Percentiles rank a stretch among this genome's conserved stretches.
phyloP scores from a whole-genome alignment of 1,140 invertebrate genomes.

The Ceratina japonica region DNA sequence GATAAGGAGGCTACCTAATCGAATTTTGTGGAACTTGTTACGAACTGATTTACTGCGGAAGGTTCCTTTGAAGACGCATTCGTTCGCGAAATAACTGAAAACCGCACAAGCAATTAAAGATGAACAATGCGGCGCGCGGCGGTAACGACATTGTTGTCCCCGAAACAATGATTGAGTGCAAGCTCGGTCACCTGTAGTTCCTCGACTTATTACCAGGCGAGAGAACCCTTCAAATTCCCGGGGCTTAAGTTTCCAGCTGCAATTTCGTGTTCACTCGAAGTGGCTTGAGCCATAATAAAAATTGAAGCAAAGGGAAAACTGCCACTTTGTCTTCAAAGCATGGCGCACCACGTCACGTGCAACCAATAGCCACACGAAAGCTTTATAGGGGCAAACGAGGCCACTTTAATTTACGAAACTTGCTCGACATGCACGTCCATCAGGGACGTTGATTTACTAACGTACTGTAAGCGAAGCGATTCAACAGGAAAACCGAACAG shows the following conservation, averaged over 20 bases:
- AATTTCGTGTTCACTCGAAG: slow-evolving; percentile 18
- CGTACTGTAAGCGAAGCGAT: slow-evolving; percentile 38
- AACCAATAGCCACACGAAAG: slow-evolving; percentile 18
- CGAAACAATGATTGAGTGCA: slow-evolving; percentile 43
- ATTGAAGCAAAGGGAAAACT: slow-evolving; percentile 18
- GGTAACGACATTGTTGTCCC: background rate
- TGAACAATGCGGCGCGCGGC: slow-evolving; percentile 40
- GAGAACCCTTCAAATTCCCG: background rate
- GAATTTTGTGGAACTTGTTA: slow-evolving; percentile 72
- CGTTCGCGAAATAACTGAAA: slow-evolving; percentile 22
- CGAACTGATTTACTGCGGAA: slow-evolving; percentile 54
- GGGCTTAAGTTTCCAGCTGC: slow-evolving; percentile 14
- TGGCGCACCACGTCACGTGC: slow-evolving; percentile 21
- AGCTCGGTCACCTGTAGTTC: slow-evolving; percentile 7
- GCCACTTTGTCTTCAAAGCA: slow-evolving; percentile 43
- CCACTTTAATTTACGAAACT: slow-evolving; percentile 62
- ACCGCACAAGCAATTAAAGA: slow-evolving; percentile 42
- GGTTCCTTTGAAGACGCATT: slow-evolving; percentile 49
- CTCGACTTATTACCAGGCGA: background rate
- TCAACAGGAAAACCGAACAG: slow-evolving; percentile 58
- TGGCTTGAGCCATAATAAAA: slow-evolving; percentile 47
- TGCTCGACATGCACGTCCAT: slow-evolving; percentile 55
- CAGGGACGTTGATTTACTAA: slow-evolving; percentile 59
- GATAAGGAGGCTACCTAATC: slow-evolving; percentile 64
- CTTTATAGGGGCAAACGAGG: slow-evolving; percentile 38